Evolutionary conservation across 1,140 invertebrate genomes (phyloP).

Genomic region (Procambarus clarkii): DNA sequence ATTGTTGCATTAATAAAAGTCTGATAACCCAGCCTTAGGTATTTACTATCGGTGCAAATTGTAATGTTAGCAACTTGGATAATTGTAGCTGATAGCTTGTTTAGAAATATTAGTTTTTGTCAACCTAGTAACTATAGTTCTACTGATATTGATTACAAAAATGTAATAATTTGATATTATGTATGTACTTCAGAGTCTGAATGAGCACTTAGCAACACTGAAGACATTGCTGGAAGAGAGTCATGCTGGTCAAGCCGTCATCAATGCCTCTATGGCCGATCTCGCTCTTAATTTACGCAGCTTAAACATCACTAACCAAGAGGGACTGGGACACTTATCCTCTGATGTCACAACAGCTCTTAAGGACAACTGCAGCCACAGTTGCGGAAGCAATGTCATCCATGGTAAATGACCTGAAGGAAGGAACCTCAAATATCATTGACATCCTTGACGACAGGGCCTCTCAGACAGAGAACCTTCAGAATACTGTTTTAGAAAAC

Average conservation of each 20-base stretch:
- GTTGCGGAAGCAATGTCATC: constrained; percentile 14
- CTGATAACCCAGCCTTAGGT: no score
- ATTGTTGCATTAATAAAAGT: no score
- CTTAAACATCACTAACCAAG: constrained; percentile 41
- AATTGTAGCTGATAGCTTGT: no score
- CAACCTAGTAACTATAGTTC: no score
- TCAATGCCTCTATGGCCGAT: constrained; percentile 56
- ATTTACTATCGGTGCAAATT: no score
- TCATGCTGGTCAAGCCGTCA: constrained; percentile 31
- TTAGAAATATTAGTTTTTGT: no score
- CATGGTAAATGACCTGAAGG: constrained; percentile 33
- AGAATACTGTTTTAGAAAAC: constrained; percentile 69
- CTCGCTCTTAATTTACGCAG: constrained; percentile 31
- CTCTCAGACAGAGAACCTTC: constrained; percentile 69
- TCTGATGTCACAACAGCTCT: constrained; percentile 35
- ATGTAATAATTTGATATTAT: neutral
- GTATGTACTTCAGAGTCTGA: constrained; percentile 49
- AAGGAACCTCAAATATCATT: constrained; percentile 51
- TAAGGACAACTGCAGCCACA: constrained; percentile 9
- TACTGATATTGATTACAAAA: no score
- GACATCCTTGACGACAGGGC: constrained; percentile 67
- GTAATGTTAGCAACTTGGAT: no score
- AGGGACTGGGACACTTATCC: constrained; percentile 44
- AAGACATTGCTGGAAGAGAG: constrained; percentile 61
- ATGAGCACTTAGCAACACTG: constrained; percentile 54